These are phyloP conservation scores for Aspidiotus rigidus DNA, from an alignment of 2,888 invertebrate species.

Conservation along the genomic window DNA sequence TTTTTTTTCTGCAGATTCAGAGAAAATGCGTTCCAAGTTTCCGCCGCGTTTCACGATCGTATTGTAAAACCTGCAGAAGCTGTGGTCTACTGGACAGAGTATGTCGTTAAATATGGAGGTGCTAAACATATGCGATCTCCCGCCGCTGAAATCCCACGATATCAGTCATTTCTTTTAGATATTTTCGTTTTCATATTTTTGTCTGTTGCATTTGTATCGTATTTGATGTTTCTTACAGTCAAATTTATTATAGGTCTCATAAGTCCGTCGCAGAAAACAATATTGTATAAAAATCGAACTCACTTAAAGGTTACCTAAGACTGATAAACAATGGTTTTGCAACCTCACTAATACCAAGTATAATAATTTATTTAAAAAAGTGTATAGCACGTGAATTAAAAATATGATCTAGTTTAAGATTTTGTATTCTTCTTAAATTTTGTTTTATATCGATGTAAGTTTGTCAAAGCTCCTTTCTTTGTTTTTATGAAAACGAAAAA, in stretches of 20 bases:
- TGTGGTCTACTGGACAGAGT: conserved; percentile 34
- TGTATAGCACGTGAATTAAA: too few relatives aligned
- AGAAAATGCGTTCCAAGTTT: conserved; percentile 13
- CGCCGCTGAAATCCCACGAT: conserved; percentile 30
- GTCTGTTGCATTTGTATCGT: neutral
- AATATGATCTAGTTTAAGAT: too few relatives aligned
- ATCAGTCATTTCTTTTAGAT: conserved; percentile 29
- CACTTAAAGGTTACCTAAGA: conserved; percentile 1
- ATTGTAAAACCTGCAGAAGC: conserved; percentile 21
- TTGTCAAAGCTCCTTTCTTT: too few relatives aligned
- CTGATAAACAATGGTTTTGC: too few relatives aligned
- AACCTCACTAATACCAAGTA: too few relatives aligned
- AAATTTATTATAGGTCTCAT: conserved; percentile 1
- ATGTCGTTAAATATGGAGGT: conserved; percentile 29
- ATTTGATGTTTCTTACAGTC: neutral
- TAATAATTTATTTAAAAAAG: too few relatives aligned
- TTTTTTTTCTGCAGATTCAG: conserved; percentile 13
- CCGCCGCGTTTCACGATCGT: conserved; percentile 21
- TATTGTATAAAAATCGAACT: neutral
- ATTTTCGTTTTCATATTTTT: conserved; percentile 9
- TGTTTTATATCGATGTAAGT: too few relatives aligned
- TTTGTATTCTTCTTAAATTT: too few relatives aligned
- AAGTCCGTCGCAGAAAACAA: neutral
- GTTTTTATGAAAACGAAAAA: too few relatives aligned
- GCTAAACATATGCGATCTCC: conserved; percentile 27